phyloP scores from a whole-genome alignment of 1,140 invertebrate genomes.

The Drosophila fuyamai region DNA sequence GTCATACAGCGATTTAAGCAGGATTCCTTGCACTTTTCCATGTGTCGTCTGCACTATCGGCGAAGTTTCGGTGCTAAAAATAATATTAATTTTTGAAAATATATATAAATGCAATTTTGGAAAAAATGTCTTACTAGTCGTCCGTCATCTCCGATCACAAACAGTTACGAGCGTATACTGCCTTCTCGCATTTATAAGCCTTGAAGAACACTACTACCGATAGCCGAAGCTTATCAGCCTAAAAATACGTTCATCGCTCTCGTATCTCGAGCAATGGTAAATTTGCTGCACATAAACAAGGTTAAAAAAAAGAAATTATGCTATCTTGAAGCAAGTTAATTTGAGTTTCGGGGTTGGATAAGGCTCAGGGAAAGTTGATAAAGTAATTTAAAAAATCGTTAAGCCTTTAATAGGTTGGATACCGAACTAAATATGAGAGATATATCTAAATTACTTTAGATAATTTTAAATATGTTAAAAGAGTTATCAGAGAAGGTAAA shows the following conservation, averaged over 20 bases:
- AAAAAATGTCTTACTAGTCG: constrained; percentile 33
- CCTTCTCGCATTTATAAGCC: background rate
- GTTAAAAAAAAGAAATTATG: too few relatives aligned
- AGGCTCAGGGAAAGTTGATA: background rate
- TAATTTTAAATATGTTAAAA: too few relatives aligned
- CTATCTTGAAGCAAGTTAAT: background rate
- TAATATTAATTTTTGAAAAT: background rate
- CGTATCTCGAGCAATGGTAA: constrained; percentile 22
- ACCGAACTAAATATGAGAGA: too few relatives aligned
- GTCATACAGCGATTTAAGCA: constrained; percentile 53
- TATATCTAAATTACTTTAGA: too few relatives aligned
- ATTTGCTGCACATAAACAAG: constrained; percentile 10
- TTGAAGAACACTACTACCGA: constrained; percentile 12
- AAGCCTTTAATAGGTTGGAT: too few relatives aligned
- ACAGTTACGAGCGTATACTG: constrained; percentile 13
- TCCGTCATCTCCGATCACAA: constrained; percentile 25
- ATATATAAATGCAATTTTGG: too few relatives aligned
- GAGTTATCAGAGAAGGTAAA: background rate
- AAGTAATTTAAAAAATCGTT: background rate
- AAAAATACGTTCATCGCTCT: constrained; percentile 10
- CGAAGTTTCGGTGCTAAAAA: constrained; percentile 31
- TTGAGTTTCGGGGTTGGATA: background rate
- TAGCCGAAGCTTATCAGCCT: constrained; percentile 30
- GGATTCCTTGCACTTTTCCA: constrained; percentile 57
- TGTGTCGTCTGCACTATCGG: constrained; percentile 57